These are phyloP conservation scores for Tachysurus vachellii DNA, from an alignment of 2,113 vertebrate species.

Conservation along the genomic window DNA sequence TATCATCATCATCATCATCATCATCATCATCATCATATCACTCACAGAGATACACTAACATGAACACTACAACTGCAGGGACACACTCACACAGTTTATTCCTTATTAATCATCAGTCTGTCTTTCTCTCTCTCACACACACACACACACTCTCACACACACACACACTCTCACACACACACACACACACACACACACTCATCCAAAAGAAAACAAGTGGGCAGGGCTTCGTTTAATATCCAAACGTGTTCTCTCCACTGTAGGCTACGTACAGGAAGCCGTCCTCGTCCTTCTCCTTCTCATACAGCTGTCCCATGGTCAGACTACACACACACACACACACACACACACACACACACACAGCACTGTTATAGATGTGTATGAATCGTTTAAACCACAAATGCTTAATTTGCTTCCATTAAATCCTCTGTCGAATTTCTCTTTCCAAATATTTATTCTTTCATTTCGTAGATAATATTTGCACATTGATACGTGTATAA, in stretches of 20 bases:
- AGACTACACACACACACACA: constrained; percentile 73
- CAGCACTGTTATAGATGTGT: neutral
- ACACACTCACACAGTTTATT: neutral
- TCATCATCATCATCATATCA: neutral
- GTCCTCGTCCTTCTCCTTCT: constrained; percentile 97
- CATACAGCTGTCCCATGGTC: constrained; percentile 97
- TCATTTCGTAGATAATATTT: neutral
- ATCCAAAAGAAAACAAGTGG: constrained; percentile 47
- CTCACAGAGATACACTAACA: neutral
- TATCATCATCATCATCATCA: constrained; percentile 11
- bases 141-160: neutral
- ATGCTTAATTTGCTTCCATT: neutral
- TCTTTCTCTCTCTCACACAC: neutral
- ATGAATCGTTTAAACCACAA: neutral
- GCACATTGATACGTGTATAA: neutral
- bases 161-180: neutral
- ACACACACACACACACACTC: constrained; percentile 66
- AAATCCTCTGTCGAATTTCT: neutral
- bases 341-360: constrained; percentile 37
- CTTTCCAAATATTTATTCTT: neutral
- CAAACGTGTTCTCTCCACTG: constrained; percentile 97
- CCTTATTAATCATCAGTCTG: neutral
- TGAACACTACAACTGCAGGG: neutral
- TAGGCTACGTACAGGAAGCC: constrained; percentile 98
- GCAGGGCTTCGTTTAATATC: constrained; percentile 67